Base-by-base conservation (phyloP, 2,888 invertebrate species). In the Eupithecia abbreviata region DNA sequence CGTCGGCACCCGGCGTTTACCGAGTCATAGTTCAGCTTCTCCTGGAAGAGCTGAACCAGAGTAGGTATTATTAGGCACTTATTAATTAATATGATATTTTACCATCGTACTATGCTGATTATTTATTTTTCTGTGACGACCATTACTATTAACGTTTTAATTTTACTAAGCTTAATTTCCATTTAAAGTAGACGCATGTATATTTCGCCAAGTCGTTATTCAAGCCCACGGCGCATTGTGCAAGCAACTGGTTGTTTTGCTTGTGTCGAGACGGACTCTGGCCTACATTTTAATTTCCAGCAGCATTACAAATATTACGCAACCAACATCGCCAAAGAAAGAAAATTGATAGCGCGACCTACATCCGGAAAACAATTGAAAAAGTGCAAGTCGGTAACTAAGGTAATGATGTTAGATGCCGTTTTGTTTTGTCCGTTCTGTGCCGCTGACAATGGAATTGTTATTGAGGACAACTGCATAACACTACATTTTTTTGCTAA, bases 211-310 rank as follows among this genome's bases (percentile, higher is more conserved):
- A 74, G 77, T 74, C 80, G 82, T 83, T 83, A 82, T 81, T 82
- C 78, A 82, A 78, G 77, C 82, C 84, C 67, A 83, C 80, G 82
- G 82, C 79, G 79, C 72, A 83, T 89, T 89, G 88, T 87, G 87
- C 82, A 88, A 89, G 86, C 83, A 85, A 85, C 83, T 85, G 84
- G 86, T 77, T 83, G 83, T 86, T 87, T 85, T 86, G 84, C 80
- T 85, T 82, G 87, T 62, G 18, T 87, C 84, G 79, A 80, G 81
- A 80, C 82, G 81, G 82, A 81, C 83, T 80, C 77, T 85, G 88
- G 83, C 88, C 89, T 80, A 87, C 84, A 86, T 87, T 83, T 79
- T 77, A 73, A 84, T 84, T 84, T 86, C 80, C 84, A 80, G 73
- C 77, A 81, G 82, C 76, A 76, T 74, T 74, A 78, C 76, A 73